Conservation (phyloP, 2,797 vertebrate genomes). For the Gallinago stenura region DNA sequence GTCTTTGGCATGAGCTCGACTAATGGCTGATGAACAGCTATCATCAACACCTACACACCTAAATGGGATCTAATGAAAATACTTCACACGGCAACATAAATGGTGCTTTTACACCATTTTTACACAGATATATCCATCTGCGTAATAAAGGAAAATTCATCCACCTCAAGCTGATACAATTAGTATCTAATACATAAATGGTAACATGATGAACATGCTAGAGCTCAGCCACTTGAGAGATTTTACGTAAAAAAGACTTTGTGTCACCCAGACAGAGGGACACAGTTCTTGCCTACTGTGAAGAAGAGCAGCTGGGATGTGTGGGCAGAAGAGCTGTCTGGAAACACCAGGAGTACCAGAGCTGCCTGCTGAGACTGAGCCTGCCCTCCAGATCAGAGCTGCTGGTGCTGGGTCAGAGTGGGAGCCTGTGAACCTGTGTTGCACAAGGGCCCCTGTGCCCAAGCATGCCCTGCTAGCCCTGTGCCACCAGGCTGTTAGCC, state of each 20-base stretch:
- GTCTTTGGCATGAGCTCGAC: not conserved
- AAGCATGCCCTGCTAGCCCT: not conserved
- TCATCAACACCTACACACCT: not conserved
- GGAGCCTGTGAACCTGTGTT: not conserved
- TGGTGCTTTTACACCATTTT: not conserved
- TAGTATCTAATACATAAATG: not conserved
- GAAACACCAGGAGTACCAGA: not conserved
- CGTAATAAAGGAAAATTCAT: not conserved
- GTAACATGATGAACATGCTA: not conserved
- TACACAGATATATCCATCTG: not conserved
- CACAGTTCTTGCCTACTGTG: not conserved
- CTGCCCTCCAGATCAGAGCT: not conserved
- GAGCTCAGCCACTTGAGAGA: not conserved
- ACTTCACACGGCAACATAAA: not conserved
- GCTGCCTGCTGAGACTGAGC: not conserved
- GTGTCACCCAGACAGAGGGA: not conserved
- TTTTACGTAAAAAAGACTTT: not conserved
- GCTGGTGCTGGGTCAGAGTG: not conserved
- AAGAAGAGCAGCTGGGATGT: not conserved
- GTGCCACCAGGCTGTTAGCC: not conserved
- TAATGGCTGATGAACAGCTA: not conserved
- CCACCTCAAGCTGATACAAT: not conserved
- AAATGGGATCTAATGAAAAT: rapidly evolving
- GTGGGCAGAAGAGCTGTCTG: not conserved
- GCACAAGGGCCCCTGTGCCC: not conserved